phyloP scores from a whole-genome alignment of 2,888 invertebrate species.

The Kuschelorhynchus macadamiae region DNA sequence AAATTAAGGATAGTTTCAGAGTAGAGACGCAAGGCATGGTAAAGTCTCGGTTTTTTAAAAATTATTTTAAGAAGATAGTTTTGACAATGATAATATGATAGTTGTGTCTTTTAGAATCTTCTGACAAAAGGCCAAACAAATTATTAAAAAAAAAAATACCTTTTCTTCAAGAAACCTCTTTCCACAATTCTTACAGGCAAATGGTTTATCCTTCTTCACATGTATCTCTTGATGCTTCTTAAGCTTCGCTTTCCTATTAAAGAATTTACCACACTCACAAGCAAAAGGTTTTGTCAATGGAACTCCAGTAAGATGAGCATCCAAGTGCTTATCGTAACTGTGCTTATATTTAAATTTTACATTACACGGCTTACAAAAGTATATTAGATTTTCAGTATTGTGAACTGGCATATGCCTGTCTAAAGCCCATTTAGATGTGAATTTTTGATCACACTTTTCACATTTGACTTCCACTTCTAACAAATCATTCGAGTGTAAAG shows the following conservation, averaged over 20 bases:
- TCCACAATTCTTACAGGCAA: conserved; percentile 39
- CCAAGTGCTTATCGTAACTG: conserved; percentile 36
- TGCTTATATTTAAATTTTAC: conserved; percentile 41
- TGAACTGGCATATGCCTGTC: conserved; percentile 36
- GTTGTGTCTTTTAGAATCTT: too few species aligned
- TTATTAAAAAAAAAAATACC: conserved; percentile 21
- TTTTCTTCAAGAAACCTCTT: conserved; percentile 36
- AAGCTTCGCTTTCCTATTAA: conserved; percentile 39
- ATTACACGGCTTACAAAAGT: conserved; percentile 33
- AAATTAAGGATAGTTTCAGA: too few species aligned
- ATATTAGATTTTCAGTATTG: conserved; percentile 8
- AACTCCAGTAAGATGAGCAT: conserved; percentile 27
- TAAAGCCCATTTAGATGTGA: conserved; percentile 40
- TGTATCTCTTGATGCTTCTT: conserved; percentile 41
- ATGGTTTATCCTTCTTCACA: conserved; percentile 39
- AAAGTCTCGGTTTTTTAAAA: too few species aligned
- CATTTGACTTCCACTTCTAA: conserved; percentile 27
- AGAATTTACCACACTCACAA: conserved; percentile 46
- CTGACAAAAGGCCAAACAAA: too few species aligned
- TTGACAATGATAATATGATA: too few species aligned
- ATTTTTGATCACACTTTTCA: conserved; percentile 32
- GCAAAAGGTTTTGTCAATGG: conserved; percentile 39
- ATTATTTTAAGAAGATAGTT: too few species aligned
- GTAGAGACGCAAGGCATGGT: too few species aligned
- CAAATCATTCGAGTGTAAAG: conserved; percentile 17